These are phyloP conservation scores for Pelodiscus sinensis DNA, from an alignment of 2,113 vertebrate species.

Conservation along the genomic window DNA sequence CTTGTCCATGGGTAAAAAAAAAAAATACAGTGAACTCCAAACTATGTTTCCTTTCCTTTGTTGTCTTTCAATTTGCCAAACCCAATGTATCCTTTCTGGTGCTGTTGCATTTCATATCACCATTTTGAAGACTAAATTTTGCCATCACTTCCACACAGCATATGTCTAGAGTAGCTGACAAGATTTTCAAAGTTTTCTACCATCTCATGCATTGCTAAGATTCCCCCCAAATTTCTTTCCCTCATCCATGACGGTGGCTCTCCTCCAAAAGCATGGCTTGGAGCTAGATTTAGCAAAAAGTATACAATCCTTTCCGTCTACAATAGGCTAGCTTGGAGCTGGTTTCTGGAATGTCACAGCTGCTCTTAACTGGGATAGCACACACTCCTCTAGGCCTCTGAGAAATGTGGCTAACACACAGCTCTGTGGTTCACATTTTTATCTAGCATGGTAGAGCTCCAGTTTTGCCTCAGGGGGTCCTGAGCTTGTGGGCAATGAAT, in stretches of 20 bases:
- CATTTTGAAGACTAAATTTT: background rate
- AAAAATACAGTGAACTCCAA: background rate
- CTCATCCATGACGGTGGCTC: background rate
- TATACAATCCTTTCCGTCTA: background rate
- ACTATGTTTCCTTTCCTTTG: background rate
- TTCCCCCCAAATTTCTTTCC: background rate
- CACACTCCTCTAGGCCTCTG: background rate
- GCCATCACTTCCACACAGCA: background rate
- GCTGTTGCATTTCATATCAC: background rate
- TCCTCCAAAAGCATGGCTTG: background rate
- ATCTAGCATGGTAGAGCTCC: background rate
- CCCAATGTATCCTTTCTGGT: background rate
- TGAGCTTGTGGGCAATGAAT: too few species aligned
- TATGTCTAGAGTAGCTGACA: background rate
- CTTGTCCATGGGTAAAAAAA: rapidly evolving
- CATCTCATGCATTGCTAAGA: background rate
- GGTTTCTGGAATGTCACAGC: background rate
- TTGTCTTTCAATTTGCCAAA: background rate
- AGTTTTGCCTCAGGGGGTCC: too few species aligned
- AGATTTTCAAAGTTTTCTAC: background rate
- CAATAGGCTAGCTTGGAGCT: background rate
- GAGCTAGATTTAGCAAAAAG: background rate
- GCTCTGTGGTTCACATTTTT: background rate
- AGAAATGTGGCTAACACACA: background rate
- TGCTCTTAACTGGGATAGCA: background rate